phyloP scores from a whole-genome alignment of 1,140 invertebrate species.

The Drosophila funebris region DNA sequence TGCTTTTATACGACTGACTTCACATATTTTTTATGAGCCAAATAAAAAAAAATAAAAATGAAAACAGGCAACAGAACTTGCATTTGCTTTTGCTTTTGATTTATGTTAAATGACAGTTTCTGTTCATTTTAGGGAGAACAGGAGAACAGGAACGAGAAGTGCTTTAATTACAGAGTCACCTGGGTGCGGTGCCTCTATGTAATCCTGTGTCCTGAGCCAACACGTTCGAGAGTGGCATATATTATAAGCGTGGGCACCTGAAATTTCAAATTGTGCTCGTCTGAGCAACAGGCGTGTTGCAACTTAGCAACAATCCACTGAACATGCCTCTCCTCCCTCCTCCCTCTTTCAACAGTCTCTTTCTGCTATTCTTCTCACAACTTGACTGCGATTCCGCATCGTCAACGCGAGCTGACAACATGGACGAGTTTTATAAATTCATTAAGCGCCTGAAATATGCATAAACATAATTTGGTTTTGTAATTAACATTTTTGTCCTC shows the following conservation, averaged over 20 bases:
- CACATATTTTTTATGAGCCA: constrained; percentile 10
- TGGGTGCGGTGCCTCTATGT: not conserved
- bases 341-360: not conserved
- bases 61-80: not conserved
- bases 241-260: not conserved
- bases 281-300: constrained; percentile 7
- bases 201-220: not conserved
- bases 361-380: not conserved
- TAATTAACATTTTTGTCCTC: constrained; percentile 33
- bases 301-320: not conserved
- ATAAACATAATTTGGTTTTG: constrained; percentile 47
- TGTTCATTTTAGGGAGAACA: not conserved
- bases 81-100: constrained; percentile 18
- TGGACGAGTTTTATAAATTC: constrained; percentile 40
- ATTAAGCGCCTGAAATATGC: constrained; percentile 47
- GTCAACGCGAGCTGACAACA: too few relatives aligned
- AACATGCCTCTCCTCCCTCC: not conserved
- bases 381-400: constrained; percentile 16
- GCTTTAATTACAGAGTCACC: not conserved
- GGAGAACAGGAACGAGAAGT: not conserved
- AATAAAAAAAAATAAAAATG: not conserved
- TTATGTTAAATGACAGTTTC: constrained; percentile 11
- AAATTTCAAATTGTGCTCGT: not conserved
- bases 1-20: not conserved
- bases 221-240: not conserved